A percentile compares a stretch with the other conserved stretches of the same genome.
Evolutionary conservation across 1,140 invertebrate species (phyloP).

Genomic region (Drosophila ficusphila): DNA sequence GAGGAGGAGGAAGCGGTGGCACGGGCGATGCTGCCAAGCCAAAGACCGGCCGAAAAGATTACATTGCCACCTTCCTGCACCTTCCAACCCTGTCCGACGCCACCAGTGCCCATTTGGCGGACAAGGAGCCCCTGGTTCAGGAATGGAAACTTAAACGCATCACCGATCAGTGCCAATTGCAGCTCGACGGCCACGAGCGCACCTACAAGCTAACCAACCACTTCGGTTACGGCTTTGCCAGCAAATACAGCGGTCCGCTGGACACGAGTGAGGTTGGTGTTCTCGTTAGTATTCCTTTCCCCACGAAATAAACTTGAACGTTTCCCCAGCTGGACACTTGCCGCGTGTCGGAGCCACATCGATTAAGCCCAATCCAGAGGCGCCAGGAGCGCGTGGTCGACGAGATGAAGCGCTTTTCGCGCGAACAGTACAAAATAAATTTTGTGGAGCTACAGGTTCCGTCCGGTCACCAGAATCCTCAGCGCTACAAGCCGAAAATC

Average conservation of each 20-base stretch:
- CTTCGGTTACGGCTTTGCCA: constrained; percentile 70
- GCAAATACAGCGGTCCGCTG: constrained; percentile 46
- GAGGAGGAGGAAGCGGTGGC: constrained; percentile 21
- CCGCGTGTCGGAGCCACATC: constrained; percentile 60
- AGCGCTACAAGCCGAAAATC: constrained; percentile 69
- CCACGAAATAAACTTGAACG: background rate
- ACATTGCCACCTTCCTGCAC: constrained; percentile 48
- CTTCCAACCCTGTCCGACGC: constrained; percentile 41
- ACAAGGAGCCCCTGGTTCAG: constrained; percentile 59
- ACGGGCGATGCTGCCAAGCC: constrained; percentile 44
- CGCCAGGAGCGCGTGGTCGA: constrained; percentile 62
- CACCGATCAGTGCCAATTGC: constrained; percentile 72
- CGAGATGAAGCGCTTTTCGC: constrained; percentile 73
- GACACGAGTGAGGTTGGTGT: constrained; percentile 53
- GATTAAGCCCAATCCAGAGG: constrained; percentile 65
- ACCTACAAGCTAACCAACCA: constrained; percentile 53
- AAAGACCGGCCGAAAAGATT: constrained; percentile 64
- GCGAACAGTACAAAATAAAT: constrained; percentile 82
- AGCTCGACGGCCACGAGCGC: constrained; percentile 55
- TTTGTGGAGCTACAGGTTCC: constrained; percentile 80
- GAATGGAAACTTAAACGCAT: constrained; percentile 79
- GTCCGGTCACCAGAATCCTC: constrained; percentile 77
- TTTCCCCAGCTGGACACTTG: constrained; percentile 58
- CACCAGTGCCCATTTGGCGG: constrained; percentile 16
- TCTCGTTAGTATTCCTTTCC: background rate